These are phyloP conservation scores for Anomalospiza imberbis DNA, from an alignment of 2,797 vertebrate genomes.

Conservation along the genomic window DNA sequence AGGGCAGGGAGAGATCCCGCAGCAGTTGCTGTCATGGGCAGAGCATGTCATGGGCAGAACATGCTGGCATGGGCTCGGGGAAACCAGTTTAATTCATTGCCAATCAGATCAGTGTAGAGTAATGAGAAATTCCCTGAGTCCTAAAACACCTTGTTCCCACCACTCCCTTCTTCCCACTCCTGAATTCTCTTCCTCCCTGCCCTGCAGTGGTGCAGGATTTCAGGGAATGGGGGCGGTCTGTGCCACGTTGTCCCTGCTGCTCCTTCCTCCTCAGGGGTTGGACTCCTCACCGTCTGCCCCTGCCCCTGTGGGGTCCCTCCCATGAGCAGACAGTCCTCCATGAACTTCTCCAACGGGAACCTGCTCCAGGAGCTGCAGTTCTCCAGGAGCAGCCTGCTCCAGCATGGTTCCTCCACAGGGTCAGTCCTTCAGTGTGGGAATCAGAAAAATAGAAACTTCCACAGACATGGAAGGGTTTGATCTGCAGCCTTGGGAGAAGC, in stretches of 20 bases:
- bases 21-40: neutral
- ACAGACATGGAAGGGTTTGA: no score
- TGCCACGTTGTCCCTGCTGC: neutral
- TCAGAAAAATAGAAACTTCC: no score
- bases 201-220: neutral
- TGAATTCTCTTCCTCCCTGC: neutral
- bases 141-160: neutral
- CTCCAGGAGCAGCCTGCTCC: neutral
- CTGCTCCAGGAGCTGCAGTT: neutral
- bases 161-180: no score
- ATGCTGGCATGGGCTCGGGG: accelerated
- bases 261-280: neutral
- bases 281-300: neutral
- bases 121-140: no score
- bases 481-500: no score
- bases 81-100: neutral
- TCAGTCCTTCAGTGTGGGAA: neutral
- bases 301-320: neutral
- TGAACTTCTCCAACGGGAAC: accelerated
- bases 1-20: neutral
- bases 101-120: neutral
- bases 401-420: accelerated
- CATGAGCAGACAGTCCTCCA: no score
- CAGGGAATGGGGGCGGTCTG: neutral
- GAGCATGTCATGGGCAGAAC: neutral